phyloP scores from a whole-genome alignment of 2,888 invertebrate genomes.

The Rhamphomyia laevipes region DNA sequence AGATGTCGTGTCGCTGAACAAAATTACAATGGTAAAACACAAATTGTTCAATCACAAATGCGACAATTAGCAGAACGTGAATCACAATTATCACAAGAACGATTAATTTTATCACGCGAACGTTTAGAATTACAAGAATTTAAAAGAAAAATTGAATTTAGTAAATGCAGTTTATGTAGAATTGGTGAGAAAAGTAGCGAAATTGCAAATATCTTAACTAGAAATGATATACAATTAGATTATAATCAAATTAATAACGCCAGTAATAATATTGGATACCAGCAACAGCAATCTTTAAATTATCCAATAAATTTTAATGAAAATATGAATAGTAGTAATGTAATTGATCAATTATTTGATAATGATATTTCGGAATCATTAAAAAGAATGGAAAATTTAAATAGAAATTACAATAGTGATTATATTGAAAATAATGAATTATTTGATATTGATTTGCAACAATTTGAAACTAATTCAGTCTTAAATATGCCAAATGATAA shows the following conservation, averaged over 20 bases:
- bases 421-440: no score
- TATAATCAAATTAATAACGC: slow-evolving; percentile 6
- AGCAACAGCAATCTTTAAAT: not conserved
- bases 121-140: slow-evolving; percentile 30
- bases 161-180: slow-evolving; percentile 32
- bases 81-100: slow-evolving; percentile 30
- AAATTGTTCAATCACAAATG: slow-evolving; percentile 26
- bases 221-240: slow-evolving; percentile 2
- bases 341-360: slow-evolving; percentile 31
- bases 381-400: slow-evolving; percentile 21
- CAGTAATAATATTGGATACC: slow-evolving; percentile 8
- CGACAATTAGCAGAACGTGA: slow-evolving; percentile 32
- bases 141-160: slow-evolving; percentile 25
- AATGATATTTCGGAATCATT: slow-evolving; percentile 30
- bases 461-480: no score
- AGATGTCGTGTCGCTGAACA: slow-evolving; percentile 26
- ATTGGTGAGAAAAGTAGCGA: slow-evolving; percentile 28
- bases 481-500: no score
- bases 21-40: slow-evolving; percentile 27
- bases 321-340: slow-evolving; percentile 13
- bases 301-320: not conserved
- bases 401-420: not conserved
- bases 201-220: slow-evolving; percentile 19
- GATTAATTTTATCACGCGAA: slow-evolving; percentile 30
- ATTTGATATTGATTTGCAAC: no score